phyloP scores from a whole-genome alignment of 2,888 invertebrate species.

The Microplitis deprimator region DNA sequence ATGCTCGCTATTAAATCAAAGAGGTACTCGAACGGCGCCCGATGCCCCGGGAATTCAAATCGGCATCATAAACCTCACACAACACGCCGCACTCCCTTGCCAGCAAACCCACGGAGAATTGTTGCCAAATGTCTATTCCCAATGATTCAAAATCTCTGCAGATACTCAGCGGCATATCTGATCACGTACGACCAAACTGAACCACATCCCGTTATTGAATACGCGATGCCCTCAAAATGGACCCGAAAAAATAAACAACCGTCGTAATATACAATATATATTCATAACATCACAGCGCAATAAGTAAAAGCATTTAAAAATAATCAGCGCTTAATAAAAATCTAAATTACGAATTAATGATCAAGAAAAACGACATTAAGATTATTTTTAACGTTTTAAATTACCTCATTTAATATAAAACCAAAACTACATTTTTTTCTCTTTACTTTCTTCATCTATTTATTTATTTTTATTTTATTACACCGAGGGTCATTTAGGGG shows the following conservation, averaged over 20 bases:
- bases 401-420: constrained; percentile 38
- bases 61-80: constrained; percentile 56
- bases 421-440: constrained; percentile 2
- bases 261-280: background rate
- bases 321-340: background rate
- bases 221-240: too few species aligned
- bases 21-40: constrained; percentile 64
- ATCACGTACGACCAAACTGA: constrained; percentile 20
- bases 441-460: background rate
- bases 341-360: background rate
- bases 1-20: constrained; percentile 68
- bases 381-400: constrained; percentile 35
- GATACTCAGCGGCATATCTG: background rate
- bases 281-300: too few species aligned
- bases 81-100: background rate
- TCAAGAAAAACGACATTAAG: constrained; percentile 19
- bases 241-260: background rate
- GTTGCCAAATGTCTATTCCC: constrained; percentile 52
- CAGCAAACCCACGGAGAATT: constrained; percentile 39
- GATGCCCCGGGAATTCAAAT: constrained; percentile 65
- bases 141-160: constrained; percentile 21
- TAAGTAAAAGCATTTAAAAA: background rate
- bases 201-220: constrained; percentile 9
- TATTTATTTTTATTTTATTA: constrained; percentile 33
- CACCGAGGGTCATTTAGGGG: constrained; percentile 43